Conservation (phyloP, 2,888 invertebrate genomes). For the Amblyteles armatorius region DNA sequence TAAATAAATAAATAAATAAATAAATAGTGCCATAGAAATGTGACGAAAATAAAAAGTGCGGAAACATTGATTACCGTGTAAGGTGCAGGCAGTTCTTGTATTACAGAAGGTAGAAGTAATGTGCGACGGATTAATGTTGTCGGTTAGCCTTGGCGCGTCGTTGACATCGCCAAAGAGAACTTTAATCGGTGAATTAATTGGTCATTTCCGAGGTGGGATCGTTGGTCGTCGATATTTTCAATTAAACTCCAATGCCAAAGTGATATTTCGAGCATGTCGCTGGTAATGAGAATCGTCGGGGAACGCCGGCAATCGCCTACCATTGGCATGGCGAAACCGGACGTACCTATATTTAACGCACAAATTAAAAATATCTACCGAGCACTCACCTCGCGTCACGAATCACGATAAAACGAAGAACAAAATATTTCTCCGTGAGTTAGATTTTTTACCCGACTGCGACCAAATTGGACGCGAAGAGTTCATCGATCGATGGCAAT, state of each 20-base stretch:
- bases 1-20: too few relatives aligned
- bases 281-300: background rate
- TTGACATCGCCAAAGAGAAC: background rate
- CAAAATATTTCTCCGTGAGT: background rate
- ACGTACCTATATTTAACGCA: constrained; percentile 17
- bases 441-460: background rate
- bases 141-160: background rate
- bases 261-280: background rate
- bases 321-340: background rate
- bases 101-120: background rate
- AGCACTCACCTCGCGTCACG: background rate
- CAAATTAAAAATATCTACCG: background rate
- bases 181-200: background rate
- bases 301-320: background rate
- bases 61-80: background rate
- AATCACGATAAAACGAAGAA: background rate
- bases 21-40: too few relatives aligned
- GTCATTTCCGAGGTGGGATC: background rate
- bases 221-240: background rate
- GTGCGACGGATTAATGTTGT: background rate
- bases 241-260: background rate
- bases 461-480: background rate
- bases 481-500: background rate
- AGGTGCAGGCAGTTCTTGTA: background rate
- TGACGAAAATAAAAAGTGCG: background rate